These are phyloP conservation scores for Elaphurus davidianus DNA, from an alignment of 2,113 vertebrate genomes.

Conservation along the genomic window DNA sequence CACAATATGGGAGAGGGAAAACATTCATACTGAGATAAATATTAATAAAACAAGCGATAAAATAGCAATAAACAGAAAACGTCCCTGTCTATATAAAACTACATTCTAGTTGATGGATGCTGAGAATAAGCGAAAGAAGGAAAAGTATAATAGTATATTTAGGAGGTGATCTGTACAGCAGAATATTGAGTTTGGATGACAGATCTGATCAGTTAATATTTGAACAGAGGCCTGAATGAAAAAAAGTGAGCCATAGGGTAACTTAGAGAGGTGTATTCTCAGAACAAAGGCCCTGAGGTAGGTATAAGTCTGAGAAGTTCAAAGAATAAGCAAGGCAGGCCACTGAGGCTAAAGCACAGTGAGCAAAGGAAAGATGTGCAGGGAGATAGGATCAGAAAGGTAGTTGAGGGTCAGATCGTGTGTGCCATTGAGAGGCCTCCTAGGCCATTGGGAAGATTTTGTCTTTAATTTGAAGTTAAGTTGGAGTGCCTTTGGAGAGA, in stretches of 20 bases:
- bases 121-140: neutral
- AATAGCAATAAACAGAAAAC: neutral
- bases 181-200: no score
- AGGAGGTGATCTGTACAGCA: neutral
- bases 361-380: neutral
- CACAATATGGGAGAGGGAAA: neutral
- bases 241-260: neutral
- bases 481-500: neutral
- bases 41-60: neutral
- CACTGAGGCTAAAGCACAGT: neutral
- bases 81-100: neutral
- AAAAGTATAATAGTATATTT: neutral
- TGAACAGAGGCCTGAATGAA: neutral
- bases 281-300: neutral
- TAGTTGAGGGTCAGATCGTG: neutral
- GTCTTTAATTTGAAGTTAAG: neutral
- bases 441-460: neutral
- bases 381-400: neutral
- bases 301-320: neutral
- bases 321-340: neutral
- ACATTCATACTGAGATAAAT: neutral
- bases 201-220: neutral
- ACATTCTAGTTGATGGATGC: neutral
- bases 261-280: neutral
- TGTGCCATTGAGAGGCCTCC: neutral